phyloP scores from a whole-genome alignment of 2,797 vertebrate species.

The Harpagifer antarcticus region DNA sequence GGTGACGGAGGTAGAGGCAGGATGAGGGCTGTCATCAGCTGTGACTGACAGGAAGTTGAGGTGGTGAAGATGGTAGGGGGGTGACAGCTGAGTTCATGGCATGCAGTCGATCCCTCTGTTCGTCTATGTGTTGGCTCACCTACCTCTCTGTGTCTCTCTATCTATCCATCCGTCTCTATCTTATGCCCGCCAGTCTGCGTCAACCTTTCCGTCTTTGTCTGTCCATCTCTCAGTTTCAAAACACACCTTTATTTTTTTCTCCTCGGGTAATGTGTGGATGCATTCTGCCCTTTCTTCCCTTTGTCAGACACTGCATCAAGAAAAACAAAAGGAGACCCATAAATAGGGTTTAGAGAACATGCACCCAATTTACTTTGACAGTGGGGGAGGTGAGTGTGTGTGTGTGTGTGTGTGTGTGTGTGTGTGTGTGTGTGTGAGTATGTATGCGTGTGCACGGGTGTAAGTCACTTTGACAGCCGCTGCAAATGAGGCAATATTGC shows the following conservation, averaged over 20 bases:
- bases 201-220: slow-evolving; percentile 56
- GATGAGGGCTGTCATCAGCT: slow-evolving; percentile 78
- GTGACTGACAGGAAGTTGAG: slow-evolving; percentile 77
- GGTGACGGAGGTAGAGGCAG: slow-evolving; percentile 79
- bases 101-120: slow-evolving; percentile 60
- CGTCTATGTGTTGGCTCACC: slow-evolving; percentile 60
- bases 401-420: neutral
- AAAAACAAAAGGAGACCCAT: slow-evolving; percentile 77
- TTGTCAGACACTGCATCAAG: slow-evolving; percentile 72
- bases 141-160: slow-evolving; percentile 40
- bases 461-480: slow-evolving; percentile 78
- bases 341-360: slow-evolving; percentile 81
- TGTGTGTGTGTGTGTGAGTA: slow-evolving; percentile 3
- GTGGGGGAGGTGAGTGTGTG: slow-evolving; percentile 51
- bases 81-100: slow-evolving; percentile 71
- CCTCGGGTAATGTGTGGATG: slow-evolving; percentile 53
- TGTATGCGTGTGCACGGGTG: slow-evolving; percentile 5
- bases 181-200: slow-evolving; percentile 65
- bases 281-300: slow-evolving; percentile 68
- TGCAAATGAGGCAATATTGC: slow-evolving; percentile 80
- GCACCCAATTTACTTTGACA: slow-evolving; percentile 80
- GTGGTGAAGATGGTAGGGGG: slow-evolving; percentile 1
- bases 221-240: slow-evolving; percentile 37
- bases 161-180: slow-evolving; percentile 51
- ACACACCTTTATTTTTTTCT: slow-evolving; percentile 22